These are phyloP conservation scores for Cotesia vestalis DNA, from an alignment of 1,140 invertebrate genomes.

Conservation along the genomic window DNA sequence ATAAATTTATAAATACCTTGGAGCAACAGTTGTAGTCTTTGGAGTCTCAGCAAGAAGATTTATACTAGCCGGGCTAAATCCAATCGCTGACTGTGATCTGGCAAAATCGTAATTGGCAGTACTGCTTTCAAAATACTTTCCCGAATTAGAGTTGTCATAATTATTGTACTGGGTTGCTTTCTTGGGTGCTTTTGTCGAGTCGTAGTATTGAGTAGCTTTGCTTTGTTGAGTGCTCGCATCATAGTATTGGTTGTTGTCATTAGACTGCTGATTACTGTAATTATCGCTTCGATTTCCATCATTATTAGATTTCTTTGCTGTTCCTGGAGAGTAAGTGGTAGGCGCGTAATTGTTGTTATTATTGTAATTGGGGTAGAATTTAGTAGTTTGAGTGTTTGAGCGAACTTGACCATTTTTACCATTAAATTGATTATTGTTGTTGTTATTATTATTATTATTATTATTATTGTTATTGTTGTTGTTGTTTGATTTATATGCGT, in stretches of 20 bases:
- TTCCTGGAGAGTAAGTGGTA: constrained; percentile 63
- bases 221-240: constrained; percentile 47
- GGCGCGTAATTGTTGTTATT: constrained; percentile 63
- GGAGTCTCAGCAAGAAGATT: constrained; percentile 62
- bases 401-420: constrained; percentile 54
- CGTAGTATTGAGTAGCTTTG: constrained; percentile 54
- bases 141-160: constrained; percentile 50
- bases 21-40: constrained; percentile 56
- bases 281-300: constrained; percentile 39
- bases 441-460: constrained; percentile 49
- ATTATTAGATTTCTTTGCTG: constrained; percentile 51
- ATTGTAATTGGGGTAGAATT: constrained; percentile 62
- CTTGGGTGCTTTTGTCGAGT: constrained; percentile 54
- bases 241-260: constrained; percentile 45
- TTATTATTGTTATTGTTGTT: constrained; percentile 50
- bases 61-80: constrained; percentile 63
- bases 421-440: constrained; percentile 54
- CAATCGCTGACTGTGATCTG: constrained; percentile 56
- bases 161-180: constrained; percentile 56
- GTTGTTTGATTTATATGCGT: constrained; percentile 40
- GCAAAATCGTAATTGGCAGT: constrained; percentile 54
- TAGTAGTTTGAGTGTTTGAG: constrained; percentile 46
- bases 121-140: constrained; percentile 57
- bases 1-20: constrained; percentile 46
- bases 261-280: constrained; percentile 39